phyloP scores from a whole-genome alignment of 2,113 vertebrate species.

The Phyllopteryx taeniolatus region DNA sequence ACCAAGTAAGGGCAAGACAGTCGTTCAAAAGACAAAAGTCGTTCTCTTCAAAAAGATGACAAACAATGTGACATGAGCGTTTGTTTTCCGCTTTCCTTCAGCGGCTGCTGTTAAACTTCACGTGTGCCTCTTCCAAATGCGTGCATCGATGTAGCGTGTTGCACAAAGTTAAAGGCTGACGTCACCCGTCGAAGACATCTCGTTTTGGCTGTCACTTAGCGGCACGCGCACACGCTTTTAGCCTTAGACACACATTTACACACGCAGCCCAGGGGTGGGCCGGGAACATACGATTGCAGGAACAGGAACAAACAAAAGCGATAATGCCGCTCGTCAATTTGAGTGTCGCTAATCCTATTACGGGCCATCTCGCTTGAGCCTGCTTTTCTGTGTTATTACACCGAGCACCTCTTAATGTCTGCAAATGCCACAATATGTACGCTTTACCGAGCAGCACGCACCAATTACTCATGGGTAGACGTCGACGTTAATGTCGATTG shows the following conservation, averaged over 20 bases:
- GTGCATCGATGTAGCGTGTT: no score
- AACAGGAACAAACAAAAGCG: constrained; percentile 25
- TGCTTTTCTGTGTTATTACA: constrained; percentile 26
- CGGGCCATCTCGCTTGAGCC: constrained; percentile 14
- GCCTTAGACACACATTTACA: not conserved
- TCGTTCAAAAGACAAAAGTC: no score
- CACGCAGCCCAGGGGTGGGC: constrained; percentile 1
- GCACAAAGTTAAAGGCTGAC: no score
- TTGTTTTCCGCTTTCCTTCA: no score
- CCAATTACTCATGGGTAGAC: no score
- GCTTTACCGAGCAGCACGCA: constrained; percentile 13
- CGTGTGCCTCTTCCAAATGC: no score
- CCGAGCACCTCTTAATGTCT: constrained; percentile 12
- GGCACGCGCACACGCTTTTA: not conserved
- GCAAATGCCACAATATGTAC: not conserved
- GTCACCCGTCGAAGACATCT: no score
- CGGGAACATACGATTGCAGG: constrained; percentile 24
- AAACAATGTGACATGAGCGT: no score
- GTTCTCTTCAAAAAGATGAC: no score
- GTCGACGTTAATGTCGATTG: no score
- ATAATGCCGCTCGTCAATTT: constrained; percentile 30
- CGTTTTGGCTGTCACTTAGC: constrained; percentile 29
- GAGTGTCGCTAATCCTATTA: constrained; percentile 29
- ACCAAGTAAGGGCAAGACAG: no score
- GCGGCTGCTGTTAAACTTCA: no score